phyloP scores from a whole-genome alignment of 1,140 invertebrate genomes.

The Hypothenemus hampei region DNA sequence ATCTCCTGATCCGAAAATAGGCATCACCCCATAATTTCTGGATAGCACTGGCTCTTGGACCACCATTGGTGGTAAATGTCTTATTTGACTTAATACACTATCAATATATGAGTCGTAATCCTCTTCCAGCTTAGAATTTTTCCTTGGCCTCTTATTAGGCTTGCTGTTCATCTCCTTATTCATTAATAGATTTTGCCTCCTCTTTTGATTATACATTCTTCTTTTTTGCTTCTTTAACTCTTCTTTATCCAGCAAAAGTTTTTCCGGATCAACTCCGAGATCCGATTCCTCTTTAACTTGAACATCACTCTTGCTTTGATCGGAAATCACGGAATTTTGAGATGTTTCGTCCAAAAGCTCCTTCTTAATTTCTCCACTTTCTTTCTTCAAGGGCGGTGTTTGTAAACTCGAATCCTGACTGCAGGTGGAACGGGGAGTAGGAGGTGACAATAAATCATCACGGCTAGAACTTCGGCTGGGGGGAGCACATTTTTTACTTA shows the following conservation, averaged over 20 bases:
- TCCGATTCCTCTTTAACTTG: constrained; percentile 56
- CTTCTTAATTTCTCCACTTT: constrained; percentile 52
- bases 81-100: constrained; percentile 76
- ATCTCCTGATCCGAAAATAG: constrained; percentile 76
- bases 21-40: constrained; percentile 74
- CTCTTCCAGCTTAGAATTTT: constrained; percentile 80
- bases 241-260: constrained; percentile 41
- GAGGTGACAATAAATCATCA: constrained; percentile 45
- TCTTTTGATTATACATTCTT: constrained; percentile 77
- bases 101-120: constrained; percentile 90
- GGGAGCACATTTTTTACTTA: constrained; percentile 41
- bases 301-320: constrained; percentile 52
- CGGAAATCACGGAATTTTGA: constrained; percentile 56
- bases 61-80: constrained; percentile 75
- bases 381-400: constrained; percentile 43
- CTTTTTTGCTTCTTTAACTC: constrained; percentile 76
- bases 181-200: constrained; percentile 57
- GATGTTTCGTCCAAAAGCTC: constrained; percentile 57
- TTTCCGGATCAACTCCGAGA: constrained; percentile 29
- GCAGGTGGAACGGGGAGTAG: constrained; percentile 40
- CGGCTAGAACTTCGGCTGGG: constrained; percentile 42
- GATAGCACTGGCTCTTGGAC: constrained; percentile 84
- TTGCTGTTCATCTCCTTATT: constrained; percentile 47
- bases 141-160: constrained; percentile 75
- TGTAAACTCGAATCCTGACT: constrained; percentile 45